Evolutionary conservation across 2,113 vertebrate genomes (phyloP), one percentile per base, ranked within the genome.

Genomic region (Charina bottae): DNA sequence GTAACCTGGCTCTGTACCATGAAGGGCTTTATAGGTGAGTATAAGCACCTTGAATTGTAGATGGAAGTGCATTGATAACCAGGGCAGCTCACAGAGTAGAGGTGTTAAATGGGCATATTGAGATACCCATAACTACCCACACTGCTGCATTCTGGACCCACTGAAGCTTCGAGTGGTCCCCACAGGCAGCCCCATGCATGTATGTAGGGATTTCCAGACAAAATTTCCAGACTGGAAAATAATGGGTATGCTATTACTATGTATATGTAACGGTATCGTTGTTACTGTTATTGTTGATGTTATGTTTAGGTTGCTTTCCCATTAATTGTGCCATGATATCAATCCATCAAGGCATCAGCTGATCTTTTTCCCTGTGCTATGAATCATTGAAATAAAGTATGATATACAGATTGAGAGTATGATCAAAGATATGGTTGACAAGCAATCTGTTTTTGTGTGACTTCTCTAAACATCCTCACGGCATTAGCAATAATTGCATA

Each of bases 381-480:
- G 24, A 91, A 26, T 56, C 9, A 24, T 55, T 72, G 49, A 13
- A 13, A 85, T 21, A 84, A 33, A 6, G 23, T 15, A 26, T 7
- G 54, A n/a, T 13, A 90, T 33, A 90, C 13, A 53, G 78, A 58
- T 46, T 23, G 17, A 85, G 15, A 17, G 53, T 91, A 6, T 56
- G 33, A 72, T 42, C n/a, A 26, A 59, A 21, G 13, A 58, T 78
- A 68, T 17, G 42, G 62, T 55, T 87, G 28, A 42, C 46, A 90
- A 90, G 12, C 46, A 49, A 37, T 33, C 24, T 88, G 28, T 33
- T 15, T 86, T 88, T 72, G 3, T 60, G 88, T 54, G 42, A 11
- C 46, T 83, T 83, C 60, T 92, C 72, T 56, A 87, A 86, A 86
- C 46, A 91, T 42, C 86, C 13, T 78, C 33, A 37, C 19, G 37